Base-by-base conservation (phyloP, 2,113 vertebrate species). In the Ailurus styani region DNA sequence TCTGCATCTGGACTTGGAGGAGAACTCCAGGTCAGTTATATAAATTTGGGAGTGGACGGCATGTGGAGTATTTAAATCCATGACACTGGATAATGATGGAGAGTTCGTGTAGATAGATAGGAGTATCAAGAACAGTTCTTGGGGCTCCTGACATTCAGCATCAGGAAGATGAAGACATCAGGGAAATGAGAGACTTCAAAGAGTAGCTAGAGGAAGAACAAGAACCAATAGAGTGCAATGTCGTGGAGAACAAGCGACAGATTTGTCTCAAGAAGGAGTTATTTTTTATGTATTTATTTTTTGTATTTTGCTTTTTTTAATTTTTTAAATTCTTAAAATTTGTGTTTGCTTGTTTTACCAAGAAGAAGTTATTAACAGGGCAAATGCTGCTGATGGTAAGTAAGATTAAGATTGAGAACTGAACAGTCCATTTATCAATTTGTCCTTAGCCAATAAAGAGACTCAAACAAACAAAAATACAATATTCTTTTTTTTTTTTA, bases 381-480 rank as follows among this genome's bases (percentile, higher is more conserved):
- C 52, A 96, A 87, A 93, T 87, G 23, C 62, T 94, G 29, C 81
- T 60, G 83, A 72, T 92, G 83, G 60, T 83, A 90, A 95, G 60
- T 83, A 90, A 95, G 73, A 93, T 40, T 29, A 72, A 34, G 57
- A 52, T 4, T 54, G 68, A 90, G 82, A 90, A 73, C 1, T 29
- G 37, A 90, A 72, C 54, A 78, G 23, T 73, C 70, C 54, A 70
- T 73, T 92, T 86, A 94, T 72, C 68, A 87, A 40, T 64, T 64
- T 87, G 42, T 70, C 50, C 37, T 95, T 72, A 27, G 86, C 37
- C 64, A 82, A 55, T 47, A 47, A 89, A 89, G 13, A 66, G 42
- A 85, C 81, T 68, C 70, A 88, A 88, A 57, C 47, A 91, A 89
- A 78, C 66, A 93, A 90, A 87, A 93, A 14, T 14, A 29, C 42